These are phyloP conservation scores for Babyrousa celebensis DNA, from an alignment of 2,797 vertebrate species.

Conservation along the genomic window DNA sequence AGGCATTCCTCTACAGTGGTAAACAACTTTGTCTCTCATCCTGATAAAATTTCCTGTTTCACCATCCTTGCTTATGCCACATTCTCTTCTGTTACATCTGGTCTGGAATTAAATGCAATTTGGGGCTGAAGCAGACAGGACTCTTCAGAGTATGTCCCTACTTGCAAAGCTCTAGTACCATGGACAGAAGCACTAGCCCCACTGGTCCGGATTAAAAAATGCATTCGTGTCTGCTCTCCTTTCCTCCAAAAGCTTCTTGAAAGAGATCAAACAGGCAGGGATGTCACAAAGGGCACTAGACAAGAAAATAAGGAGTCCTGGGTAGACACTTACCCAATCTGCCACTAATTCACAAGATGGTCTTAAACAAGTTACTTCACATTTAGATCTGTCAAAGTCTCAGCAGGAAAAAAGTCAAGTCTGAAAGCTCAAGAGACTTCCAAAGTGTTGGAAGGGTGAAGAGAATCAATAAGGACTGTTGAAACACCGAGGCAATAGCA, in stretches of 20 bases:
- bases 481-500: background rate
- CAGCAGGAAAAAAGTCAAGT: slow-evolving; percentile 23
- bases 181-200: background rate
- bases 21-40: background rate
- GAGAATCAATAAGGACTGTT: background rate
- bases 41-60: background rate
- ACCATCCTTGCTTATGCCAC: background rate
- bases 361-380: slow-evolving; percentile 36
- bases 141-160: background rate
- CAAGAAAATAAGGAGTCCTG: slow-evolving; percentile 5
- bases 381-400: slow-evolving; percentile 1
- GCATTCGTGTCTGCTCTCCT: background rate
- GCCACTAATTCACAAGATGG: background rate
- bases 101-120: background rate
- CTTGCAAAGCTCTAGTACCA: background rate
- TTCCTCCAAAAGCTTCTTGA: slow-evolving; percentile 51
- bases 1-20: slow-evolving; percentile 36
- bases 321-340: slow-evolving; percentile 36
- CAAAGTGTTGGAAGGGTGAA: background rate
- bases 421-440: slow-evolving; percentile 37
- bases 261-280: background rate
- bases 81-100: slow-evolving; percentile 35
- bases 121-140: slow-evolving; percentile 36
- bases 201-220: background rate
- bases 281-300: background rate